Percentiles rank a stretch among this genome's conserved stretches.
These are phyloP conservation scores for Ephestia elutella DNA, from an alignment of 1,140 invertebrate species.

Conservation along the genomic window DNA sequence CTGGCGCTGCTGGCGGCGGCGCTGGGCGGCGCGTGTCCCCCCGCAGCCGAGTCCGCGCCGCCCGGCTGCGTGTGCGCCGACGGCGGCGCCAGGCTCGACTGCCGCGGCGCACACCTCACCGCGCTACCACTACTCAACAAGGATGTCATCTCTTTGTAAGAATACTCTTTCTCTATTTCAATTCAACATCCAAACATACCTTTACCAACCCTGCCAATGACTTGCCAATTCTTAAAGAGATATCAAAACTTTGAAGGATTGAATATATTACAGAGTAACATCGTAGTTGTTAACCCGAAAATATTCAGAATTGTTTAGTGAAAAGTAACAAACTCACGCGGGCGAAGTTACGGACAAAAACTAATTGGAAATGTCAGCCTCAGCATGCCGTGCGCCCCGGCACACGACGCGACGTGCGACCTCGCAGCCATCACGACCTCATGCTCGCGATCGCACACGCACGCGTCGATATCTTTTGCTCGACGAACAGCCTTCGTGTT, in stretches of 20 bases:
- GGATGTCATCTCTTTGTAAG: conserved; percentile 38
- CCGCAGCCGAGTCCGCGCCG: conserved; percentile 31
- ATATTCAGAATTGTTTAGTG: too few relatives aligned
- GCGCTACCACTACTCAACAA: conserved; percentile 42
- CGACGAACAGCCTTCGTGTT: not conserved
- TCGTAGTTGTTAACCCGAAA: too few relatives aligned
- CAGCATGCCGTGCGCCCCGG: too few relatives aligned
- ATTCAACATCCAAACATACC: too few relatives aligned
- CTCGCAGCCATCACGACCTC: not conserved
- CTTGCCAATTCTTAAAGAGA: too few relatives aligned
- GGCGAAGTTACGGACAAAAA: too few relatives aligned
- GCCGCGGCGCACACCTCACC: conserved; percentile 35
- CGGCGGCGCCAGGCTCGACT: conserved; percentile 35
- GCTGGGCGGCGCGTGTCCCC: conserved; percentile 38
- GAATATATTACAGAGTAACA: too few relatives aligned
- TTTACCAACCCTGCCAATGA: too few relatives aligned
- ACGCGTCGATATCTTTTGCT: conserved; percentile 17
- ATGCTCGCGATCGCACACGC: not conserved
- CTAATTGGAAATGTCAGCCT: too few relatives aligned
- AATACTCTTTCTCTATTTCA: not conserved
- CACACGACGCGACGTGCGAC: not conserved
- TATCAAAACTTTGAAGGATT: too few relatives aligned
- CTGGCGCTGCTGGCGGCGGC: conserved; percentile 17
- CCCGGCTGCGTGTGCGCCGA: conserved; percentile 41
- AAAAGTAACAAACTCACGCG: too few relatives aligned